A percentile compares a stretch with the other conserved stretches of the same genome.
phyloP scores from a whole-genome alignment of 35 echinoderm and acorn worm species.

The Anneissia japonica region DNA sequence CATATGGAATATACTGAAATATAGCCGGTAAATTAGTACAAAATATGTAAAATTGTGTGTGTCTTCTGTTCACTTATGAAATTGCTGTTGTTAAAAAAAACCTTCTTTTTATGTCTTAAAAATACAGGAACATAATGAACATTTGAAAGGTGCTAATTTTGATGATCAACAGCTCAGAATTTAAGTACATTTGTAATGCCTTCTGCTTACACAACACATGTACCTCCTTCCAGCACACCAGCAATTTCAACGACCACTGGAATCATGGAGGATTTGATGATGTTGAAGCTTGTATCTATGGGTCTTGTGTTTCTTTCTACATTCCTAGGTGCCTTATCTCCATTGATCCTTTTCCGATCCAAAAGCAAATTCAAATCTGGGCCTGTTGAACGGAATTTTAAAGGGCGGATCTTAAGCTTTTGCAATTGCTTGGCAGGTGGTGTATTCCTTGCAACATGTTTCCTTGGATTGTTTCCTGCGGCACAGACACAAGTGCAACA shows the following conservation, averaged over 20 bases:
- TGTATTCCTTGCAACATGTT: constrained; percentile 90
- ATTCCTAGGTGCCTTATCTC: constrained; percentile 60
- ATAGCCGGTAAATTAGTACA: too few species aligned
- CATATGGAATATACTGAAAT: too few species aligned
- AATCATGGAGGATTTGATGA: constrained; percentile 30
- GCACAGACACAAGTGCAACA: constrained; percentile 71
- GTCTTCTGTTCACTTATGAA: too few species aligned
- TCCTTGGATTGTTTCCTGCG: constrained; percentile 77
- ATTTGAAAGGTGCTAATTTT: too few species aligned
- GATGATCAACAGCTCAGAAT: too few species aligned
- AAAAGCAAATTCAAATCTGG: constrained; percentile 1
- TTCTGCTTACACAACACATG: background rate
- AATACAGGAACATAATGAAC: too few species aligned
- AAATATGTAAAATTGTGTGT: too few species aligned
- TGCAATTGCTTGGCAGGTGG: constrained; percentile 94
- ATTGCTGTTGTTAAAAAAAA: too few species aligned
- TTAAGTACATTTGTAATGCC: background rate
- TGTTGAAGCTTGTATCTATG: constrained; percentile 58
- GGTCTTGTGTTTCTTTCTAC: constrained; percentile 61
- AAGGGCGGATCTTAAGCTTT: constrained; percentile 53
- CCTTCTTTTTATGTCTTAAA: too few species aligned
- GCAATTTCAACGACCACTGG: background rate
- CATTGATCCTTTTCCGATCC: constrained; percentile 61
- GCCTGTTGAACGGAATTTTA: constrained; percentile 5
- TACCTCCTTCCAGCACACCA: background rate